Evolutionary conservation across 2,113 vertebrate species (phyloP).

Genomic region (Aviceda subcristata): DNA sequence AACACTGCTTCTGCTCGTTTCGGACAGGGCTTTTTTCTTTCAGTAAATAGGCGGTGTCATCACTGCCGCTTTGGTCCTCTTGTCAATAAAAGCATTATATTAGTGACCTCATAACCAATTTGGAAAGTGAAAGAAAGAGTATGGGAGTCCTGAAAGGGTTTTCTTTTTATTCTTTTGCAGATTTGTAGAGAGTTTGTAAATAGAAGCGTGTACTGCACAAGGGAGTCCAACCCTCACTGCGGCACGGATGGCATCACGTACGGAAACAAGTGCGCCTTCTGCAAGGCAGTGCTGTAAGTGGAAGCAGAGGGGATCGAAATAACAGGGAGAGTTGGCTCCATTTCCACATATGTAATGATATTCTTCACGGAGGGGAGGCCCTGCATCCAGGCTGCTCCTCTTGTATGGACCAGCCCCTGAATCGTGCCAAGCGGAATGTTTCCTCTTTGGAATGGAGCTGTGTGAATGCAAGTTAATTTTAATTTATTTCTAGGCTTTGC

Average conservation of each 20-base stretch:
- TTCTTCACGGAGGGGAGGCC: background rate
- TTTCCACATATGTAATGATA: fast-evolving
- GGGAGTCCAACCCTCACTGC: constrained; percentile 75
- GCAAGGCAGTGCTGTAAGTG: constrained; percentile 75
- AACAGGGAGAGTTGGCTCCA: background rate
- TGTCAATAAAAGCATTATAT: background rate
- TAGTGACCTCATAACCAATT: background rate
- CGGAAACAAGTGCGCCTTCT: constrained; percentile 74
- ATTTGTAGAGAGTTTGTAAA: constrained; percentile 64
- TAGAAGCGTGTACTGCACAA: constrained; percentile 66
- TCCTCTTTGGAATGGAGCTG: background rate
- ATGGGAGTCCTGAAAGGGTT: background rate
- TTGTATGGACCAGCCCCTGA: background rate
- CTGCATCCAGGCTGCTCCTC: background rate
- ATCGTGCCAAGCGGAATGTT: background rate
- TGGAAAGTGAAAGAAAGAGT: background rate
- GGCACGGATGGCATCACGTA: constrained; percentile 73
- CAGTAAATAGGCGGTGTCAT: background rate
- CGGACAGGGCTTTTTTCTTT: background rate
- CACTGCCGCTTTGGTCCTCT: background rate
- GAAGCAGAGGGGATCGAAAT: background rate
- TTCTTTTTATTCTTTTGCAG: constrained; percentile 12
- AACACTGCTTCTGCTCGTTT: background rate
- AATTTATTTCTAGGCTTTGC: background rate
- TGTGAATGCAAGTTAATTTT: background rate